A percentile compares a stretch with the other conserved stretches of the same genome.
These are phyloP conservation scores for Papilio polyxenes DNA, from an alignment of 1,140 invertebrate genomes.

Conservation along the genomic window DNA sequence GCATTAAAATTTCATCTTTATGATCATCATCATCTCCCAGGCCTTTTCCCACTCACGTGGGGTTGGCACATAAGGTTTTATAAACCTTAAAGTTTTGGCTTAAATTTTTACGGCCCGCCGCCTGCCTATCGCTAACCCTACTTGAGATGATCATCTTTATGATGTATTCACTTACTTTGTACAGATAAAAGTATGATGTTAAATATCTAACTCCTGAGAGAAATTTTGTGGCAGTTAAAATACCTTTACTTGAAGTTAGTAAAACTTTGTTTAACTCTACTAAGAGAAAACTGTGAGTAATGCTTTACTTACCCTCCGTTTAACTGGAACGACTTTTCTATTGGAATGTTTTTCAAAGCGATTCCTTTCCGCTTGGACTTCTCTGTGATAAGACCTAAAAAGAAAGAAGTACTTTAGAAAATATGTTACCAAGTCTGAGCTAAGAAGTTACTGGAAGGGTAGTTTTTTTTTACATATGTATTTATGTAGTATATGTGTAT, in stretches of 20 bases:
- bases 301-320: slow-evolving; percentile 31
- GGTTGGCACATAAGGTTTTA: no score
- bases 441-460: neutral
- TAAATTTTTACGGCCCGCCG: no score
- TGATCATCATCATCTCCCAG: no score
- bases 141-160: no score
- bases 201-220: neutral
- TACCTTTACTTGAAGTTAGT: slow-evolving; percentile 3
- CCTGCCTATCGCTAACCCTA: no score
- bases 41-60: no score
- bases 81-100: no score
- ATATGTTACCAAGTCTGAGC: neutral
- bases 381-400: slow-evolving; percentile 30
- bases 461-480: neutral
- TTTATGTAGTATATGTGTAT: neutral
- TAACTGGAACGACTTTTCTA: slow-evolving; percentile 30
- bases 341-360: slow-evolving; percentile 34
- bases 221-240: slow-evolving; percentile 12
- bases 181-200: neutral
- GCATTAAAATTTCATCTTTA: no score
- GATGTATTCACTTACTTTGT: no score
- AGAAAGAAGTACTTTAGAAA: slow-evolving; percentile 21
- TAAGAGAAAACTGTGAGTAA: slow-evolving; percentile 22
- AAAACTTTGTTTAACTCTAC: slow-evolving; percentile 6
- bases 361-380: slow-evolving; percentile 16